Base-by-base conservation (phyloP, 1,140 invertebrate genomes). In the Drosophila rufa region DNA sequence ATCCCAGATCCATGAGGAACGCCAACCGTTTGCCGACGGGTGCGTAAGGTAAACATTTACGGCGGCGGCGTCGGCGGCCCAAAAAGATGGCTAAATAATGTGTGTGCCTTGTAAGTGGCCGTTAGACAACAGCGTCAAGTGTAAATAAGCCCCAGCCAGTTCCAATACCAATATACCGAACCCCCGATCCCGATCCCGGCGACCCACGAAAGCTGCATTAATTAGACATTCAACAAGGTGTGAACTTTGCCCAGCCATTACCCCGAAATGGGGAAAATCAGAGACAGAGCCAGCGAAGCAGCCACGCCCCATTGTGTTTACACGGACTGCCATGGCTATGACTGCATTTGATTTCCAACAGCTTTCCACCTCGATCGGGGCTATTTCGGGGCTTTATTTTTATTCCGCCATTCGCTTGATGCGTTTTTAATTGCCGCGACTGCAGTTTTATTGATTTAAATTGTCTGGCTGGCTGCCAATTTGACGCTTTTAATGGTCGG, bases 21-120 rank as follows among this genome's bases (percentile, higher is more conserved):
- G 55, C 60, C 38, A 57, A 59, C 80, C 80, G 68, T 65, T 75
- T 89, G 86, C 86, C 91, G 91, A 92, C 91, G 91, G 91, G 91
- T 89, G 86, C 81, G 86, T 92, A 92, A 92, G 78, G 70, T 92
- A 92, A 92, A 92, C 91, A 92, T 66, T 75, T 68, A 75, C 48
- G 69, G 58, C 50, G 50, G n/a, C 78, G 68, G 59, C 82, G 78
- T 64, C 65, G 58, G 55, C 81, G 81, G 77, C 73, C 85, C 81
- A 82, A 90, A 90, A 90, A 90, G 85, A 90, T 90, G 85, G 85
- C 85, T 90, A 90, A 90, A 90, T 90, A 90, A 90, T 90, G 85
- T 90, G 81, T 90, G 83, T 90, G 85, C 77, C 78, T 79, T 82
- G 84, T 79, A 90, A 90, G 85, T 90, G 85, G 86, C 82, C 82